Conservation (phyloP, 2,888 invertebrate species). For the Spatulosminthurus flaviceps region DNA sequence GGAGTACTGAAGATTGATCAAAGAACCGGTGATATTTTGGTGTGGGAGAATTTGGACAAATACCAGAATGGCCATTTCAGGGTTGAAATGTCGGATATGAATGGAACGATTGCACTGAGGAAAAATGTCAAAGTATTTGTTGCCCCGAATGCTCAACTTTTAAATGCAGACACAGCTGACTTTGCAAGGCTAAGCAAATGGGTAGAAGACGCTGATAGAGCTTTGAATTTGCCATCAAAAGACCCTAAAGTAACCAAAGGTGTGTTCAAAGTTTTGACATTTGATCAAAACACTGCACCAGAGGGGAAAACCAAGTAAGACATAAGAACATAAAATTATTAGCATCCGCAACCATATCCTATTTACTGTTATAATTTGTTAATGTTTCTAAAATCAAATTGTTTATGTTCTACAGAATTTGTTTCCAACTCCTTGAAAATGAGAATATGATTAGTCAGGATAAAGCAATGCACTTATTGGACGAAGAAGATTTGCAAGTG, state of each 20-base stretch:
- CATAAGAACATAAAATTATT: no score
- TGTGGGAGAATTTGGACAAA: conserved; percentile 61
- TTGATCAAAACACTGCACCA: conserved; percentile 60
- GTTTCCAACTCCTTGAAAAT: conserved; percentile 62
- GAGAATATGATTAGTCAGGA: conserved; percentile 63
- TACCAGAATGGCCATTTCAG: conserved; percentile 62
- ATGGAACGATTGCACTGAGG: conserved; percentile 12
- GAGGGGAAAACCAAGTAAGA: conserved; percentile 63
- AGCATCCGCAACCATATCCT: no score
- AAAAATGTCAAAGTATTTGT: conserved; percentile 62
- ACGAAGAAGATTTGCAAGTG: conserved; percentile 61
- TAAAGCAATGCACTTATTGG: conserved; percentile 60
- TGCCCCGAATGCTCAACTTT: conserved; percentile 58
- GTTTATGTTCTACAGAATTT: conserved; percentile 52
- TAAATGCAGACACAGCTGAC: conserved; percentile 60
- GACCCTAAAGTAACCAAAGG: conserved; percentile 52
- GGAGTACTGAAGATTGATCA: conserved; percentile 58
- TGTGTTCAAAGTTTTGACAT: conserved; percentile 58
- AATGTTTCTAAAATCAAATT: background rate
- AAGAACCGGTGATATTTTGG: conserved; percentile 61
- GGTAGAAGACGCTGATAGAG: conserved; percentile 58
- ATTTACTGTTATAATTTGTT: no score
- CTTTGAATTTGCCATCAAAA: conserved; percentile 55
- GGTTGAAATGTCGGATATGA: conserved; percentile 55
- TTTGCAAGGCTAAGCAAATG: conserved; percentile 57